Percentiles rank a stretch among this genome's conserved stretches.
These are phyloP conservation scores for Drosophila gunungcola DNA, from an alignment of 1,140 invertebrate species.

Conservation along the genomic window DNA sequence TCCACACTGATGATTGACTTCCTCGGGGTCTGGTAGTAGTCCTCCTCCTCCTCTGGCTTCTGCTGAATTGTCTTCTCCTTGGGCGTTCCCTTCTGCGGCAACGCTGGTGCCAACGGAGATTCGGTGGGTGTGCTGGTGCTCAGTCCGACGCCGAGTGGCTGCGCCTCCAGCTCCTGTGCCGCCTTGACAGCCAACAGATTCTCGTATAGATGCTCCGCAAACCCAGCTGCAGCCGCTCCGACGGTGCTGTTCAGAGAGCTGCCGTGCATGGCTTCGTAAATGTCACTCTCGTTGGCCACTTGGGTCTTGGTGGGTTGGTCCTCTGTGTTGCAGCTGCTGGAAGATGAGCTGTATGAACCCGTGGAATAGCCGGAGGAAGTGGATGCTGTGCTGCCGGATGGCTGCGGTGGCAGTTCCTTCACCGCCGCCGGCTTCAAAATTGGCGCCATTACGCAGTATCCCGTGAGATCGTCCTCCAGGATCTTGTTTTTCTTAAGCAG, in stretches of 20 bases:
- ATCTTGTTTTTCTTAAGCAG: constrained; percentile 62
- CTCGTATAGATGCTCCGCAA: constrained; percentile 77
- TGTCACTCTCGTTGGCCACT: constrained; percentile 63
- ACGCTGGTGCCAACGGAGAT: constrained; percentile 61
- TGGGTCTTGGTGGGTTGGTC: constrained; percentile 39
- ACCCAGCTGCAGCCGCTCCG: constrained; percentile 24
- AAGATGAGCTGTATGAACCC: constrained; percentile 70
- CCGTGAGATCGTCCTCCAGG: constrained; percentile 73
- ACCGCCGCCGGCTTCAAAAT: constrained; percentile 58
- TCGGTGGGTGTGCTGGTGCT: constrained; percentile 82
- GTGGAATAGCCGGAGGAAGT: constrained; percentile 81
- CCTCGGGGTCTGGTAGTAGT: constrained; percentile 79
- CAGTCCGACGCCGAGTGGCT: constrained; percentile 35
- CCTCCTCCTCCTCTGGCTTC: constrained; percentile 62
- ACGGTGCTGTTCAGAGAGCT: constrained; percentile 45
- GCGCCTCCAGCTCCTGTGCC: constrained; percentile 68
- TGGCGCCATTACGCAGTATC: constrained; percentile 83
- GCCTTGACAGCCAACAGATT: constrained; percentile 76
- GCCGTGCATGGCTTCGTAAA: constrained; percentile 70
- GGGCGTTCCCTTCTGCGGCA: constrained; percentile 58
- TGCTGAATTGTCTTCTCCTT: constrained; percentile 8
- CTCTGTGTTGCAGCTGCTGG: constrained; percentile 69
- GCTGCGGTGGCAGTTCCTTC: constrained; percentile 18
- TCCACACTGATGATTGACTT: constrained; percentile 80
- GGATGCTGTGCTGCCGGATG: constrained; percentile 61